A percentile compares a stretch with the other conserved stretches of the same genome.
These are phyloP conservation scores for Naja naja DNA, from an alignment of 2,113 vertebrate species.

Conservation along the genomic window DNA sequence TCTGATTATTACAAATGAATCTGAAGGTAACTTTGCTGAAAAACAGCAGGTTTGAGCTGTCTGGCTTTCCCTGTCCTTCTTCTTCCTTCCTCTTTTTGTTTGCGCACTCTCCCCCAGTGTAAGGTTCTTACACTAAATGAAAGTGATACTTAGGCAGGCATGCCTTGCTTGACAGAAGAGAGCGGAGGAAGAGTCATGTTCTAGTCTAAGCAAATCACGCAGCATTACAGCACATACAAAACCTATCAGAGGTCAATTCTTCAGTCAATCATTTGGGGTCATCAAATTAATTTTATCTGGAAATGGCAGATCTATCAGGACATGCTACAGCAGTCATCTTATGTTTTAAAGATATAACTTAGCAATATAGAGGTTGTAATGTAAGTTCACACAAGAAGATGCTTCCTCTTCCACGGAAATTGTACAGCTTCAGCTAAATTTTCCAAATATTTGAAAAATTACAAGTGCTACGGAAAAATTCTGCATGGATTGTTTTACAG, in stretches of 20 bases:
- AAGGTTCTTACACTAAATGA: background rate
- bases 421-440: no score
- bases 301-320: background rate
- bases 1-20: background rate
- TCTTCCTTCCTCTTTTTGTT: slow-evolving; percentile 79
- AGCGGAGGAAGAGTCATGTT: background rate
- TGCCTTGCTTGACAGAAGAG: background rate
- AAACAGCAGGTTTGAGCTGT: slow-evolving; percentile 30
- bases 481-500: background rate
- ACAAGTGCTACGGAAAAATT: background rate
- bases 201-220: background rate
- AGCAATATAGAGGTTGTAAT: background rate
- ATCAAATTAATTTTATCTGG: background rate
- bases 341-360: background rate
- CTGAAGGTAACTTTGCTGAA: slow-evolving; percentile 8
- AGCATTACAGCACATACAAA: background rate
- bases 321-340: background rate
- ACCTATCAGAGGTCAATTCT: background rate
- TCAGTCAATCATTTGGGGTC: background rate
- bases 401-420: background rate
- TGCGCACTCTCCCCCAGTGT: slow-evolving; percentile 35
- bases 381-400: background rate
- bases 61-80: slow-evolving; percentile 31
- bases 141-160: background rate
- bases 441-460: background rate